Evolutionary conservation across 2,113 vertebrate genomes (phyloP), one percentile per base, ranked within the genome.

Genomic region (Zosterops pallidus): DNA sequence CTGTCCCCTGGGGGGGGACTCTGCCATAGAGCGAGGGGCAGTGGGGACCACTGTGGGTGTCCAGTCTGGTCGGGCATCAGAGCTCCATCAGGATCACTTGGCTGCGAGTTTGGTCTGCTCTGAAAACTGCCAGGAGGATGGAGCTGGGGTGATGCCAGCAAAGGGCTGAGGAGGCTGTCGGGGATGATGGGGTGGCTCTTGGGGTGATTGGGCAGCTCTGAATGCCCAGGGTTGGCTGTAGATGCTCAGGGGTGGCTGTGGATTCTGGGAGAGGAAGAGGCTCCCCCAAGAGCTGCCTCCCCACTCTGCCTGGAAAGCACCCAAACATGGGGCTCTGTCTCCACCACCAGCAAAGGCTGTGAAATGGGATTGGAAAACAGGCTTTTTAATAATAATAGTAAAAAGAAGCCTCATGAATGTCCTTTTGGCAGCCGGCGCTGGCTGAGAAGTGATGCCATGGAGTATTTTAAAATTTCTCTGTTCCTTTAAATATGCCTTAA

Each of bases 361-460:
- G 93, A 89, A 89, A 95, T 71, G 33, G 41, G 75, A 87, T 84
- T 91, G 74, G 82, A 91, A 96, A 95, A 84, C 39, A 95, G 69
- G 65, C 81, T 92, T 91, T 91, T 95, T 82, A 96, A 89, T 96
- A 95, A 94, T 89, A 95, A 77, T 93, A 91, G 92, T 96, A 91
- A 78, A 94, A 81, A 77, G 9, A 64, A 82, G 60, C 56, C 60
- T 74, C 1, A 2, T 63, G 84, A 92, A 94, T 90, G 93, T 89
- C 92, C 90, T 96, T 76, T 96, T 95, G 95, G 96, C 96, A 96
- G 96, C 62, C 28, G 0, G 17, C 10, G 53, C 74, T 95, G 95
- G 90, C 96, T 96, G 96, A 78, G 95, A 93, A 93, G 84, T 24
- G 87, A 89, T 84, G 74, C 84, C 0, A 37, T 70, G 14, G 87